Evolutionary conservation across 2,113 vertebrate species (phyloP), one percentile per base, ranked within the genome.

Genomic region (Marmota flaviventris): DNA sequence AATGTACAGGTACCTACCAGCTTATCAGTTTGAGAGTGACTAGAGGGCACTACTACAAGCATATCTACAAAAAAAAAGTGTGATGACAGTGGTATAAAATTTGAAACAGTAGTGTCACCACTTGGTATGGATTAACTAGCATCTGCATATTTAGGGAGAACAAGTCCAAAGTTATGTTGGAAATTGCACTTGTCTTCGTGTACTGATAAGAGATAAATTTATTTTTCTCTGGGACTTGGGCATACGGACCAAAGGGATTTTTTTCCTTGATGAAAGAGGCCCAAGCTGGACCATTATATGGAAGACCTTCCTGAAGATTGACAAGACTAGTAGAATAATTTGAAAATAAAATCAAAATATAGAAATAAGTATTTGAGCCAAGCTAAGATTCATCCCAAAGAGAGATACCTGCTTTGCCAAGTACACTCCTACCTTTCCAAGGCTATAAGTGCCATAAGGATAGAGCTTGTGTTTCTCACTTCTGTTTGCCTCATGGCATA

Each of bases 111-210:
- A 93, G 39, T 61, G 34, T 93, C 22, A 78, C 25, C 25, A 91
- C 82, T 95, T 81, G 39, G 61, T 85, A 91, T 56, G 70, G 9
- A 95, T 83, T 61, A 94, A 12, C 89, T 93, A 98, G 91, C 93
- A 98, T 94, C 93, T 98, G 95, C 89, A 96, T 98, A 93, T 97
- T 98, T 97, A 98, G 77, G 97, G 65, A 90, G 39, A 97, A 94
- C 97, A 96, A 96, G 92, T 90, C 0, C 2, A 96, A 93, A 97
- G 95, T 98, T 93, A 96, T 98, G 95, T 97, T 27, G 0, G 95
- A 97, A 88, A 37, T 61, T 75, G 4, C 18, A 75, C 37, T 84
- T 87, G 14, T 78, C 45, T 95, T 93, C 13, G 32, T 88, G 34
- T 18, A 48, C 5, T 79, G 48, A 84, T 88, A 17, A 88, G 63